These are phyloP conservation scores for Micromys minutus DNA, from an alignment of 2,113 vertebrate species.

Conservation along the genomic window DNA sequence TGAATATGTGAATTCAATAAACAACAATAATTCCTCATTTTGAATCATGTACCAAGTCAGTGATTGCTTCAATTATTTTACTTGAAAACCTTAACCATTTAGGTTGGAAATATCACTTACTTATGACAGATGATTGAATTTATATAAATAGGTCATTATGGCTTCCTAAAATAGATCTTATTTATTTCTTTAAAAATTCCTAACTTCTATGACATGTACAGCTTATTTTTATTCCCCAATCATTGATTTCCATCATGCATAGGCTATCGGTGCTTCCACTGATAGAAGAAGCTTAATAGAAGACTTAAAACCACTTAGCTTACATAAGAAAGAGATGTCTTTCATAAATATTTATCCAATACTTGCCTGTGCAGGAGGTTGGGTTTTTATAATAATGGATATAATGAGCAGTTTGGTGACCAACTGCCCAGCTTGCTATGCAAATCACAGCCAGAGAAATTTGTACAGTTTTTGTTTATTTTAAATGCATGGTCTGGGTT, in stretches of 20 bases:
- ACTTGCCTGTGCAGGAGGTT: not conserved
- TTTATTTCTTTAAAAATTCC: not conserved
- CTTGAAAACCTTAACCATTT: slow-evolving; percentile 33
- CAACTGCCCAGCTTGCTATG: slow-evolving; percentile 4
- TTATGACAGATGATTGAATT: not conserved
- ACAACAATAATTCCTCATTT: not conserved
- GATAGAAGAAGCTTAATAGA: slow-evolving; percentile 14
- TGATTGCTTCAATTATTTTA: slow-evolving; percentile 17
- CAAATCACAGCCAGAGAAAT: slow-evolving; percentile 11
- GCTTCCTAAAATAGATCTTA: slow-evolving; percentile 53
- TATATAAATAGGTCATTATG: slow-evolving; percentile 24
- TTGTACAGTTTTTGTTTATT: not conserved
- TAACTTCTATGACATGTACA: not conserved
- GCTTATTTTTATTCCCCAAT: slow-evolving; percentile 32
- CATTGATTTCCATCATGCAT: slow-evolving; percentile 47
- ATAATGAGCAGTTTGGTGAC: not conserved
- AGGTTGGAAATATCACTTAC: not conserved
- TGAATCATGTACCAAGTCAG: not conserved
- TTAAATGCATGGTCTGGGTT: not conserved
- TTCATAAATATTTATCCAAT: slow-evolving; percentile 60
- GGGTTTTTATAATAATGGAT: slow-evolving; percentile 8
- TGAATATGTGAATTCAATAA: not conserved
- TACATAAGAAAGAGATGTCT: slow-evolving; percentile 40
- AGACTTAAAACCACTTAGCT: slow-evolving; percentile 18
- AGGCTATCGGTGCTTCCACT: not conserved